Evolutionary conservation across 2,888 invertebrate species (phyloP).

Genomic region (Epistrophe grossulariae): DNA sequence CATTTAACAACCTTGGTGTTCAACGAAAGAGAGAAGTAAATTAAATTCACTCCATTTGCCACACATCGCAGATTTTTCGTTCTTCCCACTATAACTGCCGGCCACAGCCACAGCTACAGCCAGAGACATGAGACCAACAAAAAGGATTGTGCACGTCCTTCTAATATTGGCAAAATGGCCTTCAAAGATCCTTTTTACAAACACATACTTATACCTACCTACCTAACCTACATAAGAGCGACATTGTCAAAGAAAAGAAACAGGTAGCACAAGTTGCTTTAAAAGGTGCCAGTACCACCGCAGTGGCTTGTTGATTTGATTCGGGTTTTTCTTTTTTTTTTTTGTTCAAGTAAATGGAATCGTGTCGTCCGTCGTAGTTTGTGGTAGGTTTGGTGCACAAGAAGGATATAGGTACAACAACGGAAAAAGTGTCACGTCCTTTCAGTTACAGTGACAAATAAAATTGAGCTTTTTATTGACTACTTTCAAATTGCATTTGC

Average conservation of each 20-base stretch:
- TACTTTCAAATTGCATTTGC: slow-evolving; percentile 78
- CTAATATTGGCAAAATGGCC: slow-evolving; percentile 54
- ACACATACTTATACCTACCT: background rate
- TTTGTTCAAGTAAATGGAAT: slow-evolving; percentile 41
- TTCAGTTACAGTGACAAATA: slow-evolving; percentile 78
- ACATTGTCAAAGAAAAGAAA: slow-evolving; percentile 48
- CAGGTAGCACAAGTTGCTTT: slow-evolving; percentile 57
- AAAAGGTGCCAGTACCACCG: slow-evolving; percentile 54
- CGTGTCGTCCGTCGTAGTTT: slow-evolving; percentile 35
- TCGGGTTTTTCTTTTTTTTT: slow-evolving; percentile 19
- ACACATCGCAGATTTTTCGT: slow-evolving; percentile 40
- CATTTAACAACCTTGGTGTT: background rate
- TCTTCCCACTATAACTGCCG: background rate
- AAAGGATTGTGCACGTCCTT: slow-evolving; percentile 64
- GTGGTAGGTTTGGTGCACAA: slow-evolving; percentile 35
- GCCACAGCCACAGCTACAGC: slow-evolving; percentile 1
- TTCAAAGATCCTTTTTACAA: slow-evolving; percentile 45
- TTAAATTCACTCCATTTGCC: slow-evolving; percentile 73
- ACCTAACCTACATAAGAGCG: background rate
- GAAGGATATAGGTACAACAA: slow-evolving; percentile 35
- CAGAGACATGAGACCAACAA: slow-evolving; percentile 50
- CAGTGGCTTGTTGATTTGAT: slow-evolving; percentile 62
- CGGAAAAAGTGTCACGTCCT: slow-evolving; percentile 77
- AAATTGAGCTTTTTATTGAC: slow-evolving; percentile 78
- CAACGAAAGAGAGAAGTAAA: slow-evolving; percentile 35